Conservation (phyloP, 2,113 vertebrate species). For the Cryptomyrus ogoouensis region DNA sequence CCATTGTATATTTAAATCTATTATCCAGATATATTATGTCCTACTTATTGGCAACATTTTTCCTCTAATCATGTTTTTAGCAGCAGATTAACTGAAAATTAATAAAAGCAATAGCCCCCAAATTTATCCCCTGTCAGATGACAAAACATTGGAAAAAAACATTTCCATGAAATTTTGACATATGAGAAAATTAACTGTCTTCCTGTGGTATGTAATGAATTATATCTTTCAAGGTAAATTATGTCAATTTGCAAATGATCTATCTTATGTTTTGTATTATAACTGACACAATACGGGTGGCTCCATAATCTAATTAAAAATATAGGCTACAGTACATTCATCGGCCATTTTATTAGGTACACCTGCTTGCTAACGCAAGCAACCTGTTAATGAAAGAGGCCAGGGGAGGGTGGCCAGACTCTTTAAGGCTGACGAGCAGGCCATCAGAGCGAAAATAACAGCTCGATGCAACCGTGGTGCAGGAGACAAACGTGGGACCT, state of each 20-base stretch:
- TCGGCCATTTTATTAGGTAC: background rate
- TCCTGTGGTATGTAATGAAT: background rate
- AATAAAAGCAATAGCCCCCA: background rate
- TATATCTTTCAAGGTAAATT: background rate
- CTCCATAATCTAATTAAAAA: background rate
- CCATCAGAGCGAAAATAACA: background rate
- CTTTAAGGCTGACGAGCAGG: background rate
- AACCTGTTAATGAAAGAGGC: background rate
- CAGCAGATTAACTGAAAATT: background rate
- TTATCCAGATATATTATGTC: background rate
- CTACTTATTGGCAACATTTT: background rate
- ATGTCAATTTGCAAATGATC: background rate
- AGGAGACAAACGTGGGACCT: background rate
- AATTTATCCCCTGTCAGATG: too few relatives aligned
- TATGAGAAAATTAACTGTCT: background rate
- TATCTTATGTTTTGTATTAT: background rate
- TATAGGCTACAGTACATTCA: background rate
- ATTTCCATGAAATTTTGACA: background rate
- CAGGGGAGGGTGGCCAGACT: background rate
- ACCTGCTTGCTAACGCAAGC: background rate
- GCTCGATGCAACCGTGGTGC: background rate
- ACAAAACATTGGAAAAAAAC: too few relatives aligned
- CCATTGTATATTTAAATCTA: background rate
- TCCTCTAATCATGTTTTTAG: background rate
- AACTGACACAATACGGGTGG: background rate